Evolutionary conservation across 2,113 vertebrate species (phyloP), one percentile per base, ranked within the genome.

Genomic region (Empidonax alnorum): DNA sequence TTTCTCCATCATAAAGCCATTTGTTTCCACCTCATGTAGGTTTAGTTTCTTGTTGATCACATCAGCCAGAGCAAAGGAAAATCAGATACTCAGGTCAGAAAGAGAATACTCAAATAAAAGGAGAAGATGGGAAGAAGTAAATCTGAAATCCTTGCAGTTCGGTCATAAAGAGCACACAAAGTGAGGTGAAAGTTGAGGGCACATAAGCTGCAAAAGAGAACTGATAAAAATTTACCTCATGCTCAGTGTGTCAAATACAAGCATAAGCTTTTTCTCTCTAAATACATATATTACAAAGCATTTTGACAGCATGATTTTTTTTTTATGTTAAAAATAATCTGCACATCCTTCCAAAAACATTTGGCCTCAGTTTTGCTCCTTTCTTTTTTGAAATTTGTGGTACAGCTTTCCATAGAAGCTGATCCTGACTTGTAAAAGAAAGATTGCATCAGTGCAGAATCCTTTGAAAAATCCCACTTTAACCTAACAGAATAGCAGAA

Each of bases 381-480:
- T 68, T 79, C 9, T 19, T 85, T 92, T 92, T 83, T 65, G 53
- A 75, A 85, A 73, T 68, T 20, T 61, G 2, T 39, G 30, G 23
- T 39, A 56, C 83, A 92, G 39, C 13, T 63, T 72, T 56, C 44
- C 31, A 17, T 7, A 80, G 41, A 85, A 90, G 39, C 58, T 56
- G 23, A 67, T 27, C 21, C 30, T 65, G 49, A 68, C 19, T 80
- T 83, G 33, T 20, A 78, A 37, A 82, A 66, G 8, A 22, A 56
- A 8, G 55, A 55, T 49, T 76, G 21, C 16, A 18, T 39, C 52
- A 55, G 25, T 24, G 31, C 7, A 92, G 16, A 83, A 73, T 27
- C 30, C 23, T 93, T 85, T 61, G 79, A 83, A 92, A 93, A 87
- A 82, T 72, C 23, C 14, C 9, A 22, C 31, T 83, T 89, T 59